These are phyloP conservation scores for Capromys pilorides DNA, from an alignment of 2,797 vertebrate species.

Conservation along the genomic window DNA sequence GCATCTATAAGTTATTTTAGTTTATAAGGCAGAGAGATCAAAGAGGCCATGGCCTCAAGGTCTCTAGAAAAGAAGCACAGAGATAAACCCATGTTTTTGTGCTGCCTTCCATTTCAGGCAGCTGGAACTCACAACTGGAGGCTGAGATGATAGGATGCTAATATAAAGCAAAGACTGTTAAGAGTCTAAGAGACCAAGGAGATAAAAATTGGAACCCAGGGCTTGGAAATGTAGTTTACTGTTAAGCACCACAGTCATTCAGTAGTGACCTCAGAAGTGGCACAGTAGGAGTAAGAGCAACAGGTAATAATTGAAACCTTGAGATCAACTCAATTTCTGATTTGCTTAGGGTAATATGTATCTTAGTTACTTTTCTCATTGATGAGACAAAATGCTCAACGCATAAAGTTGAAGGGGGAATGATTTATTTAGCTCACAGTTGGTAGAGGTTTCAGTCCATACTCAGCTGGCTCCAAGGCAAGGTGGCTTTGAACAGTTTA, in stretches of 20 bases:
- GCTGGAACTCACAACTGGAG: neutral
- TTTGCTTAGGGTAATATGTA: neutral
- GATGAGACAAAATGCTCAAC: neutral
- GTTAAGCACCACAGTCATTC: accelerated
- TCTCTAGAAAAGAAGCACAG: neutral
- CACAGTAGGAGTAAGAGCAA: neutral
- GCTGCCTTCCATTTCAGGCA: neutral
- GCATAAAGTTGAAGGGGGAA: neutral
- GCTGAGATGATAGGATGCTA: neutral
- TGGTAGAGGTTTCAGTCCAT: neutral
- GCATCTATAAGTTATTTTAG: neutral
- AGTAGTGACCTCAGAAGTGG: neutral
- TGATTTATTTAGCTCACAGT: neutral
- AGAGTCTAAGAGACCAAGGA: neutral
- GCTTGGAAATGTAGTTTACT: neutral
- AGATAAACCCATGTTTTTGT: neutral
- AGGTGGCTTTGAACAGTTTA: neutral
- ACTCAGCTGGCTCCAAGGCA: neutral
- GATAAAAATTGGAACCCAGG: neutral
- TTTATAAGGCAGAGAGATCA: neutral
- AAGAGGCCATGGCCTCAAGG: neutral
- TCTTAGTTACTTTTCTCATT: neutral
- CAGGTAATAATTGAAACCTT: neutral
- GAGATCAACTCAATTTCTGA: neutral
- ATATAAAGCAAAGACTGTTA: neutral